Base-by-base conservation (phyloP, 2,113 vertebrate genomes). In the Empidonax alnorum region DNA sequence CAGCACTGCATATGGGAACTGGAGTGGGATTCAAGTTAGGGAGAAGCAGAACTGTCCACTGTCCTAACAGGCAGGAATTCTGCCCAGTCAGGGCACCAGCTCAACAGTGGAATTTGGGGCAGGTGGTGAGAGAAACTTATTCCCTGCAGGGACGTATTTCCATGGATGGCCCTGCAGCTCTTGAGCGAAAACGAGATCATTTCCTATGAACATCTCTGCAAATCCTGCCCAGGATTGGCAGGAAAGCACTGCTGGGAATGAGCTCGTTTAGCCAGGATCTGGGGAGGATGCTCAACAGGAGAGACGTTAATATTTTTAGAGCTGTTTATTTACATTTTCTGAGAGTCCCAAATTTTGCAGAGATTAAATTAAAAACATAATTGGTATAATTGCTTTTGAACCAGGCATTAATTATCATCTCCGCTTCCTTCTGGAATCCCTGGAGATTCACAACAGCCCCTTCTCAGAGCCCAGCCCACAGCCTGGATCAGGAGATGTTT, bases 351-450 rank as follows among this genome's bases (percentile, higher is more conserved):
- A 84, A 88, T 95, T 96, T 92, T 84, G 72, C 82, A 62, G 91
- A 93, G 93, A 94, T 93, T 95, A 95, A 95, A 97, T 96, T 96
- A 96, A 97, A 96, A 95, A 61, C 93, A 90, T 96, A 96, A 97
- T 95, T 97, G 96, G 75, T 78, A 50, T 96, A 95, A 96, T 96
- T 94, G 93, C 90, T 93, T 96, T 91, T 79, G 95, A 97, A 93
- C 94, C 92, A 90, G 77, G 89, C 88, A 91, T 95, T 96, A 97
- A 97, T 97, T 96, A 96, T 84, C 90, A 81, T 85, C 83, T 85
- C 62, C 1, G 4, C 93, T 96, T 93, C 93, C 86, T 96, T 87
- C 75, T 84, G 87, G 86, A 91, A 95, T 95, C 81, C 93, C 92
- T 78, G 72, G 63, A 93, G 97, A 91, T 87, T 90, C 81, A 53